Evolutionary conservation across 1,140 invertebrate genomes (phyloP).

Genomic region (Lerema accius): DNA sequence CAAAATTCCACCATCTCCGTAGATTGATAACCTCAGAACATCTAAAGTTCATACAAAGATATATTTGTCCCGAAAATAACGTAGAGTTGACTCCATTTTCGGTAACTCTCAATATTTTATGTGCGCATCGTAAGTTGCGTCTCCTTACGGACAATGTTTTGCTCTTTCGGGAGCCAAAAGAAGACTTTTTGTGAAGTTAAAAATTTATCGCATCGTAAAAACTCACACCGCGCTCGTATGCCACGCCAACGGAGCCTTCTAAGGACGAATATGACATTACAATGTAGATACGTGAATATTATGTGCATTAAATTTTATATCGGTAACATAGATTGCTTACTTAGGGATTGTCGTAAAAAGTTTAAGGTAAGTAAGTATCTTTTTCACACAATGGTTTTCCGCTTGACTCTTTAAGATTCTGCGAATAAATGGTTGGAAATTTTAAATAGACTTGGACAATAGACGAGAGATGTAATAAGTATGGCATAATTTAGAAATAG

Average conservation of each 20-base stretch:
- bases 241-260: slow-evolving; percentile 47
- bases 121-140: slow-evolving; percentile 12
- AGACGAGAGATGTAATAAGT: too few relatives aligned
- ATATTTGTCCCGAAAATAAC: not conserved
- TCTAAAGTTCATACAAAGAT: not conserved
- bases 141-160: slow-evolving; percentile 43
- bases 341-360: slow-evolving; percentile 2
- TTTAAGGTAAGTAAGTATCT: not conserved
- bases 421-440: not conserved
- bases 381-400: not conserved
- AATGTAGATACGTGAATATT: slow-evolving; percentile 53
- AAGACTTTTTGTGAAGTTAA: slow-evolving; percentile 72
- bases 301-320: slow-evolving; percentile 53
- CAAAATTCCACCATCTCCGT: not conserved
- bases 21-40: not conserved
- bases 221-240: slow-evolving; percentile 52
- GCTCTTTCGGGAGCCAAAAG: slow-evolving; percentile 47
- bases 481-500: too few relatives aligned
- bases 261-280: slow-evolving; percentile 61
- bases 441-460: too few relatives aligned
- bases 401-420: not conserved
- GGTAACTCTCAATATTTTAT: not conserved
- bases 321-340: slow-evolving; percentile 21
- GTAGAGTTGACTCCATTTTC: not conserved
- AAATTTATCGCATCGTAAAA: slow-evolving; percentile 76